phyloP scores from a whole-genome alignment of 2,888 invertebrate species.

The Masnerella sp. region DNA sequence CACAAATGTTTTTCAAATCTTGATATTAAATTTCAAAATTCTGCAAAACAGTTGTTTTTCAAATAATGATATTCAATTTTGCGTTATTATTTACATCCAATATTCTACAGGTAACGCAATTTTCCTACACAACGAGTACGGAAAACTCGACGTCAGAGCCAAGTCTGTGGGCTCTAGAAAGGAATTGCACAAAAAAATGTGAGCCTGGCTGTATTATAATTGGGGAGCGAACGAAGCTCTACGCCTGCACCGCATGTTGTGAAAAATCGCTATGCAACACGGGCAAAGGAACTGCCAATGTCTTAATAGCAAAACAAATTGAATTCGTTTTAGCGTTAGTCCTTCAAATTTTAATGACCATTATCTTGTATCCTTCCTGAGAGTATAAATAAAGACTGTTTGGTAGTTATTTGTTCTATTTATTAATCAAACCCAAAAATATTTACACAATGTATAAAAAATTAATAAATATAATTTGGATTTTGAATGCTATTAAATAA shows the following conservation, averaged over 20 bases:
- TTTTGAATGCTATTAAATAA: too few species aligned
- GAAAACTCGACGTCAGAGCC: constrained; percentile 87
- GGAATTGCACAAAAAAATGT: constrained; percentile 90
- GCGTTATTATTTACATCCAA: not conserved
- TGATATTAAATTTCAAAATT: too few species aligned
- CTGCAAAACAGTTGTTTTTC: too few species aligned
- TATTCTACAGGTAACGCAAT: constrained; percentile 84
- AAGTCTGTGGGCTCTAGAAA: constrained; percentile 88
- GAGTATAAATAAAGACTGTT: constrained; percentile 63
- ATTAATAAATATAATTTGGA: too few species aligned
- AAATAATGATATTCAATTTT: not conserved
- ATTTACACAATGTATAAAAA: too few species aligned
- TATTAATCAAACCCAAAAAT: not conserved
- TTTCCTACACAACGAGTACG: constrained; percentile 89
- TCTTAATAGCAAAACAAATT: constrained; percentile 46
- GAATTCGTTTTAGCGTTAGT: constrained; percentile 71
- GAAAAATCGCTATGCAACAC: constrained; percentile 87
- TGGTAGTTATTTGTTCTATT: not conserved
- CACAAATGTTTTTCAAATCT: too few species aligned
- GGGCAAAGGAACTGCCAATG: constrained; percentile 79
- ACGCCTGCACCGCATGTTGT: constrained; percentile 92
- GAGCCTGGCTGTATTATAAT: constrained; percentile 93
- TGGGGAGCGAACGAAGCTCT: constrained; percentile 91
- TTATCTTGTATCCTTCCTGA: constrained; percentile 73
- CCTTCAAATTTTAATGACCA: constrained; percentile 70